These are phyloP conservation scores for Neoniphon sammara DNA, from an alignment of 2,797 vertebrate species.

Conservation along the genomic window DNA sequence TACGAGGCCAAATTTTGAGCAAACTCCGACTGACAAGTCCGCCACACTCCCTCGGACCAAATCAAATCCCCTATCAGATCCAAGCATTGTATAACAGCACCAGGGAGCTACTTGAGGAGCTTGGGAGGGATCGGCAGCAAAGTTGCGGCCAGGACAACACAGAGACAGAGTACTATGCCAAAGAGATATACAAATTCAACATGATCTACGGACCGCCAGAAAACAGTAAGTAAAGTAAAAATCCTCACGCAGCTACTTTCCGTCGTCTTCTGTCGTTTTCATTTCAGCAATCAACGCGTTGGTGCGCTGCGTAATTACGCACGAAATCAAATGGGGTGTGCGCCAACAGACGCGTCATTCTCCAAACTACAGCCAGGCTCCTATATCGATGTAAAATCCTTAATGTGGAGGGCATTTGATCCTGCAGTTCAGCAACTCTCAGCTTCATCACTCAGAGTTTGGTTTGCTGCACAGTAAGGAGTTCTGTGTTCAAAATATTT, in stretches of 20 bases:
- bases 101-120: slow-evolving; percentile 90
- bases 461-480: neutral
- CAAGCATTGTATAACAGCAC: slow-evolving; percentile 94
- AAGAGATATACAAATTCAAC: slow-evolving; percentile 94
- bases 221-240: slow-evolving; percentile 85
- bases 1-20: slow-evolving; percentile 92
- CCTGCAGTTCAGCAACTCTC: neutral
- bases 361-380: neutral
- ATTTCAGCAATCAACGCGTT: neutral
- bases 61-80: slow-evolving; percentile 88
- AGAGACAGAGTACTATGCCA: slow-evolving; percentile 93
- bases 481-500: neutral
- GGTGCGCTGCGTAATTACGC: slow-evolving; percentile 70
- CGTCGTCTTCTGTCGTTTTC: neutral
- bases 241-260: neutral
- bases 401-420: neutral
- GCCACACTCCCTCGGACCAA: slow-evolving; percentile 86
- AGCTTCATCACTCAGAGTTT: neutral
- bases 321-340: slow-evolving; percentile 10
- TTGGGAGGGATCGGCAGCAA: slow-evolving; percentile 83
- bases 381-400: neutral
- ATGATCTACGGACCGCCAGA: slow-evolving; percentile 89
- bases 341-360: neutral
- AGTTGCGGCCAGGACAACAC: slow-evolving; percentile 90
- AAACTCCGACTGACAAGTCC: slow-evolving; percentile 91